Evolutionary conservation across 2,113 vertebrate species (phyloP).

Genomic region (Aspiorhynchus laticeps): DNA sequence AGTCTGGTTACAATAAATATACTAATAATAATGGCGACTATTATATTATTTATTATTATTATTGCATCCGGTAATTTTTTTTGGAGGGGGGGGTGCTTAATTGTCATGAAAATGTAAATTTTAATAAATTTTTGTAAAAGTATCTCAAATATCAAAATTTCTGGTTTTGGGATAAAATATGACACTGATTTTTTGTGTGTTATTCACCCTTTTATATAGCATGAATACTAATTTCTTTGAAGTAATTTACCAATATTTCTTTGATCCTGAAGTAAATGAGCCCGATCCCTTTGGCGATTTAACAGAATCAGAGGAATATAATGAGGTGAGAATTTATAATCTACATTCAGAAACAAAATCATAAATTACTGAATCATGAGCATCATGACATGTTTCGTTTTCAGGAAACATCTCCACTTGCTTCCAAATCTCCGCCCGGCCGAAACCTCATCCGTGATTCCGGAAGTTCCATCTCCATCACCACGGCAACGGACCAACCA

Average conservation of each 20-base stretch:
- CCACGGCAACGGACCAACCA: conserved; percentile 65
- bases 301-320: conserved; percentile 54
- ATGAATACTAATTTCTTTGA: neutral
- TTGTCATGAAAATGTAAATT: too few relatives aligned
- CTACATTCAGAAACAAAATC: neutral
- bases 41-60: neutral
- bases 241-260: neutral
- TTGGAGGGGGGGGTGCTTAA: too few relatives aligned
- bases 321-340: conserved; percentile 64
- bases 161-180: neutral
- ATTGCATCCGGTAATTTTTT: neutral
- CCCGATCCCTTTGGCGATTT: conserved; percentile 57
- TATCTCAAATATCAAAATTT: too few relatives aligned
- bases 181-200: neutral
- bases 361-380: neutral
- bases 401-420: conserved; percentile 30
- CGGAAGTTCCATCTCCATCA: conserved; percentile 68
- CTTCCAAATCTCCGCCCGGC: conserved; percentile 31
- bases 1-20: too few relatives aligned
- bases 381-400: neutral
- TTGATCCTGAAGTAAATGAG: conserved; percentile 65
- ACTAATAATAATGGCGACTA: too few relatives aligned
- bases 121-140: too few relatives aligned
- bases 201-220: neutral
- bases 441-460: conserved; percentile 43